phyloP scores from a whole-genome alignment of 2,888 invertebrate genomes.

The Argynnis bischoffii region DNA sequence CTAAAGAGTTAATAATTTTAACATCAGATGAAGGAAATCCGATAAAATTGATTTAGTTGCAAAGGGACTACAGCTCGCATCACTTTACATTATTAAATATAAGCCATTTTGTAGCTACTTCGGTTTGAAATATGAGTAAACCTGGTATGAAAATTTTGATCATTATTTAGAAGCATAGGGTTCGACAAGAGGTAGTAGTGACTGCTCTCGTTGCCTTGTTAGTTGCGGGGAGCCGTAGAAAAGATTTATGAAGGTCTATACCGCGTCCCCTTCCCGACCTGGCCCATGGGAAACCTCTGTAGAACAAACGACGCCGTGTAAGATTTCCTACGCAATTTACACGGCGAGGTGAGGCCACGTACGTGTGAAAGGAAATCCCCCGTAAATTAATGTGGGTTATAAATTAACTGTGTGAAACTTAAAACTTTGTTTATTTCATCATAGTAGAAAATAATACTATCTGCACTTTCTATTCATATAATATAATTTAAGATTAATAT shows the following conservation, averaged over 20 bases:
- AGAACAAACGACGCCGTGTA: conserved; percentile 78
- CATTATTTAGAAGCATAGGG: conserved; percentile 63
- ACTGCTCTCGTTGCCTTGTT: conserved; percentile 63
- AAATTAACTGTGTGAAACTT: conserved; percentile 32
- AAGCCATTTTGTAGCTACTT: background rate
- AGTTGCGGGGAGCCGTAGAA: conserved; percentile 73
- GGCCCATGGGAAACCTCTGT: conserved; percentile 71
- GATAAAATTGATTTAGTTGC: conserved; percentile 33
- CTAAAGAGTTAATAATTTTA: conserved; percentile 34
- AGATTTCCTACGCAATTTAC: conserved; percentile 79
- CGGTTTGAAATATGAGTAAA: background rate
- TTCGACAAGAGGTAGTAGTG: conserved; percentile 47
- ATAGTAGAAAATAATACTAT: background rate
- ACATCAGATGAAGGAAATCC: conserved; percentile 22
- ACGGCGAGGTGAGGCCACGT: conserved; percentile 54
- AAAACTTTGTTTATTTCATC: background rate
- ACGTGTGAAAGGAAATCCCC: conserved; percentile 47
- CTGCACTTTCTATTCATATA: no score
- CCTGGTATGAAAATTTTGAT: conserved; percentile 59
- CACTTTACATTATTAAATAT: conserved; percentile 6
- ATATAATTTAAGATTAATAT: no score
- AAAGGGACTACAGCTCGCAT: conserved; percentile 7
- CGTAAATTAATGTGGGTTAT: conserved; percentile 35
- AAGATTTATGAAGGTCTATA: conserved; percentile 77
- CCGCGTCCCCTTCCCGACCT: conserved; percentile 66